Evolutionary conservation across 1,140 invertebrate species (phyloP), one percentile per base, ranked within the genome.

Genomic region (Drosophila azteca): DNA sequence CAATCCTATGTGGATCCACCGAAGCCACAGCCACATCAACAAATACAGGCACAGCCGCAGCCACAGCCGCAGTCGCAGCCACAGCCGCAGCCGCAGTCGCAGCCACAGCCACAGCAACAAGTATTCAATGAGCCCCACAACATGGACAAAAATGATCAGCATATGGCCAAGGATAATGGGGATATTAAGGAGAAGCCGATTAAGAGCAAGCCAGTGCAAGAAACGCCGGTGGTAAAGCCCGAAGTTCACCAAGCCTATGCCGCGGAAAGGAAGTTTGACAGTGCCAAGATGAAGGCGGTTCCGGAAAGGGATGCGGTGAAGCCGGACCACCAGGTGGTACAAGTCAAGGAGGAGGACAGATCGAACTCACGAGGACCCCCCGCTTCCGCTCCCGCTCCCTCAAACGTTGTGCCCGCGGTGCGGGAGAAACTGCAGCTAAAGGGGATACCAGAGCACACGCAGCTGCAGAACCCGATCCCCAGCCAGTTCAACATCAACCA

Each of bases 401-500:
- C 68, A 1, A 43, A 50, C 9, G 41, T 50, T 6, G 50, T 79
- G 35, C 71, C 71, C 17, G 72, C 77, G 8, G 73, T 63, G 9
- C 51, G 85, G 1, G 85, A 90, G 24, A 90, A 90, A 13, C 50
- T 79, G 20, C 89, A 77, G 43, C 39, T 77, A 0, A 91, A 90
- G 39, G 66, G 72, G 35, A 81, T 39, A 77, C 35, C 35, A 39
- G 90, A 91, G 24, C 90, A 91, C 68, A 70, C 82, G 13, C 77
- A 87, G 62, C 35, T 84, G 45, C 80, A 81, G 43, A 88, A 72
- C 39, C 51, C 84, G 79, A 92, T 93, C 77, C 53, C 93, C 29
- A 91, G 93, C 1, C 94, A 94, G 77, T 93, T 94, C 67, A 90
- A 81, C 5, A 93, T 94, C 88, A 94, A 94, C 75, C 93, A 94